phyloP scores from a whole-genome alignment of 2,888 invertebrate genomes.

The Caenorhabditis angaria region DNA sequence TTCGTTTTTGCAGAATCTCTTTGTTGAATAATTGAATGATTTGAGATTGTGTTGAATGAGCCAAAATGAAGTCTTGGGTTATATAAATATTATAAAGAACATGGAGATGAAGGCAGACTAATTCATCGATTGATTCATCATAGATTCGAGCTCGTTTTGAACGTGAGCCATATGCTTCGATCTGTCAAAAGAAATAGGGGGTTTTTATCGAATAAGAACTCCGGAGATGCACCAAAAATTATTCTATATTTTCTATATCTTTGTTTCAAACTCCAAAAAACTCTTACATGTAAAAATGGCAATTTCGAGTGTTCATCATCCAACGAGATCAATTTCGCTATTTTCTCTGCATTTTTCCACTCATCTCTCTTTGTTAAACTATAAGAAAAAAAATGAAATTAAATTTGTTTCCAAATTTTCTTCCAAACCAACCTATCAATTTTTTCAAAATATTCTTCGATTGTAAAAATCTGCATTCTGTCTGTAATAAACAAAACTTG shows the following conservation, averaged over 20 bases:
- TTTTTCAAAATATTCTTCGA: slow-evolving; percentile 27
- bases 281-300: slow-evolving; percentile 27
- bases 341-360: slow-evolving; percentile 31
- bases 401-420: neutral
- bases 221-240: too few species aligned
- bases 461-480: neutral
- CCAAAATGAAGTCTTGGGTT: slow-evolving; percentile 46
- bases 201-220: too few species aligned
- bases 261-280: neutral
- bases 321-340: slow-evolving; percentile 22
- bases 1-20: slow-evolving; percentile 83
- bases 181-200: too few species aligned
- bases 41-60: slow-evolving; percentile 59
- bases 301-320: slow-evolving; percentile 20
- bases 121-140: slow-evolving; percentile 56
- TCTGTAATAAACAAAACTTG: too few species aligned
- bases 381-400: neutral
- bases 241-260: neutral
- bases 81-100: slow-evolving; percentile 58
- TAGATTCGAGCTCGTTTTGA: slow-evolving; percentile 49
- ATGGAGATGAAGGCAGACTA: slow-evolving; percentile 55
- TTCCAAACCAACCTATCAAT: slow-evolving; percentile 18
- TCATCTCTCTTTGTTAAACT: slow-evolving; percentile 9
- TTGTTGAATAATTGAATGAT: slow-evolving; percentile 66
- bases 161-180: slow-evolving; percentile 8